phyloP scores from a whole-genome alignment of 2,113 vertebrate species.

The Leptobrachium leishanense region DNA sequence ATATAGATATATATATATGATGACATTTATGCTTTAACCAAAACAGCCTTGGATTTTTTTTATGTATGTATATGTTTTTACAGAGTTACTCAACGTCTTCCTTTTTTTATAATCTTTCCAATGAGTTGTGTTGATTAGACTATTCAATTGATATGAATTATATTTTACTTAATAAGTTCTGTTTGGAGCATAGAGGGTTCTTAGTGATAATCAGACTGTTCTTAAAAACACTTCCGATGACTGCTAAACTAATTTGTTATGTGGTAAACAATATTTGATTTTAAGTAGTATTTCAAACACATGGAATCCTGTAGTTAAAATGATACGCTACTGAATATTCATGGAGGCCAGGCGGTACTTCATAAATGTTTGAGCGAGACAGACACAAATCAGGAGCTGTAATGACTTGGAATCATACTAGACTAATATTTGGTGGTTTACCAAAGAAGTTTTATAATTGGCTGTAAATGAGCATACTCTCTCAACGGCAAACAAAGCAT shows the following conservation, averaged over 20 bases:
- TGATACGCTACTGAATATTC: neutral
- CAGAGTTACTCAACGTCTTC: too few species aligned
- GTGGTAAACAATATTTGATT: neutral
- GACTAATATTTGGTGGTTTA: constrained; percentile 4
- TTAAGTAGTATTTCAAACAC: neutral
- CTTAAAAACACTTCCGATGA: neutral
- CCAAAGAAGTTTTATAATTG: constrained; percentile 7
- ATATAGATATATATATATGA: too few species aligned
- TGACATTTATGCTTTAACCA: too few species aligned
- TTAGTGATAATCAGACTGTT: neutral
- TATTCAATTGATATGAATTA: neutral
- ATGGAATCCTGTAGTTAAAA: neutral
- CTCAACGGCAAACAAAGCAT: constrained; percentile 19
- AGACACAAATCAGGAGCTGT: neutral
- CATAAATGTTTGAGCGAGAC: neutral
- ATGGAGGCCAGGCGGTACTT: neutral
- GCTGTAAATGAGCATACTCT: constrained; percentile 8
- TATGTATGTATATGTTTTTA: too few species aligned
- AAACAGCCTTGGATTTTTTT: too few species aligned
- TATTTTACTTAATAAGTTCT: neutral
- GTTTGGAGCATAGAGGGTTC: neutral
- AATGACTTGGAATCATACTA: neutral
- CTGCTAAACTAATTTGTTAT: neutral
- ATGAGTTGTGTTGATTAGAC: neutral
- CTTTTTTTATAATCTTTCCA: neutral